Evolutionary conservation across 2,113 vertebrate species (phyloP).

Genomic region (Mobula hypostoma): DNA sequence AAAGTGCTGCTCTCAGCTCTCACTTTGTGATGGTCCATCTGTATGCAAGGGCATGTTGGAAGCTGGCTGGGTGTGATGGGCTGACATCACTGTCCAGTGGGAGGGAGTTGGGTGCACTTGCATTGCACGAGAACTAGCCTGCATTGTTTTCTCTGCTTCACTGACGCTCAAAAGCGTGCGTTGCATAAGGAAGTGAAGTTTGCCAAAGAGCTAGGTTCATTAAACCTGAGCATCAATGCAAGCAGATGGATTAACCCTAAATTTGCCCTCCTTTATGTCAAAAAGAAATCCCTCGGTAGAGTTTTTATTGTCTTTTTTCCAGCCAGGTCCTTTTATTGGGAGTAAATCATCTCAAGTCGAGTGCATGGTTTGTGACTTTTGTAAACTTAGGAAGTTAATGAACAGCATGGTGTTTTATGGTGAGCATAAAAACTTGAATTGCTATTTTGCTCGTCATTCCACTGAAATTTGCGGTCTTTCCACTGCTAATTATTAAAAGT

Average conservation of each 20-base stretch:
- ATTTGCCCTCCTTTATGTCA: background rate
- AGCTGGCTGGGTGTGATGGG: slow-evolving; percentile 51
- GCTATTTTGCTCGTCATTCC: background rate
- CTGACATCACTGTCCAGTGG: slow-evolving; percentile 45
- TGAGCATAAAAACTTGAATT: background rate
- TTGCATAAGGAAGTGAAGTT: background rate
- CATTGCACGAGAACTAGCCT: slow-evolving; percentile 40
- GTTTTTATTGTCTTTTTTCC: background rate
- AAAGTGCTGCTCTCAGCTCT: background rate
- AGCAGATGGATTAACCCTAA: background rate
- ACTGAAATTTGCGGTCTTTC: background rate
- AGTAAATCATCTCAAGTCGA: background rate
- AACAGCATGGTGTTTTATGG: background rate
- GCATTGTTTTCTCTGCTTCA: slow-evolving; percentile 41
- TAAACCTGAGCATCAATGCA: background rate
- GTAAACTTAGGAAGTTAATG: background rate
- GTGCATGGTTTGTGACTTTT: background rate
- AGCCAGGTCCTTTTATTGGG: background rate
- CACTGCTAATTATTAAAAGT: background rate
- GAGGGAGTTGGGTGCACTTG: slow-evolving; percentile 27
- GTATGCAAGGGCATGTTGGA: slow-evolving; percentile 43
- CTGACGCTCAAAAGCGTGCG: background rate
- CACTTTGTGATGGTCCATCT: slow-evolving; percentile 2
- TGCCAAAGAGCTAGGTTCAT: background rate
- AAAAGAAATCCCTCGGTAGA: background rate